Evolutionary conservation across 2,113 vertebrate species (phyloP), one percentile per base, ranked within the genome.

Genomic region (Chitala chitala): DNA sequence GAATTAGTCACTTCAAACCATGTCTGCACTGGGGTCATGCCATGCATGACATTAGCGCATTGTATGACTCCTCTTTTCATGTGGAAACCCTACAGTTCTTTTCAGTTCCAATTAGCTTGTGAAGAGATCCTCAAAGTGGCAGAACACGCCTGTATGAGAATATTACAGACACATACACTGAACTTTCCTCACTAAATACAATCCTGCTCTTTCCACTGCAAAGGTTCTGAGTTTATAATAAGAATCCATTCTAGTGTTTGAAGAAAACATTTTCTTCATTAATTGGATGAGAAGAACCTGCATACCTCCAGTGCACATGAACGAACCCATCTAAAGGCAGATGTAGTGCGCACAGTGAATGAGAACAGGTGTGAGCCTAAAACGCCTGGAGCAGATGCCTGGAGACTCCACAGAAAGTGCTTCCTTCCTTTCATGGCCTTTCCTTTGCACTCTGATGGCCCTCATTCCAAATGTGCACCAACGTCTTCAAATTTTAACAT

Each of bases 1-100:
- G 42, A 77, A 75, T 80, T 74, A 77, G 69, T 78, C 78, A 75
- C 78, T 71, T 65, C 48, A 56, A 73, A 55, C 71, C 58, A 51
- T 72, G 53, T 51, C 72, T 75, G 46, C 74, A 36, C 15, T 54
- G 70, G 46, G 72, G 44, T 77, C 71, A 73, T 22, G 5, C 73
- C 78, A 76, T 76, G 61, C 31, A 10, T 70, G 65, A 36, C 66
- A 22, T 71, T 75, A 59, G 42, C 73, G 29, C 68, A 42, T 50
- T 42, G 46, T 24, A 38, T 68, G 64, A 20, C 22, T 69, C 48
- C 31, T 69, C 33, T 7, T 51, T 29, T 13, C 54, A 31, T 29
- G n/a, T 31, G 6, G 10, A 51, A 69, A 33, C 15, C 15, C 24
- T 51, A 36, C 6, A 8, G 54, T 51, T 69, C n/a, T 33, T 53